Evolutionary conservation across 2,888 invertebrate species (phyloP), one percentile per base, ranked within the genome.

Genomic region (Pinctada fucata): DNA sequence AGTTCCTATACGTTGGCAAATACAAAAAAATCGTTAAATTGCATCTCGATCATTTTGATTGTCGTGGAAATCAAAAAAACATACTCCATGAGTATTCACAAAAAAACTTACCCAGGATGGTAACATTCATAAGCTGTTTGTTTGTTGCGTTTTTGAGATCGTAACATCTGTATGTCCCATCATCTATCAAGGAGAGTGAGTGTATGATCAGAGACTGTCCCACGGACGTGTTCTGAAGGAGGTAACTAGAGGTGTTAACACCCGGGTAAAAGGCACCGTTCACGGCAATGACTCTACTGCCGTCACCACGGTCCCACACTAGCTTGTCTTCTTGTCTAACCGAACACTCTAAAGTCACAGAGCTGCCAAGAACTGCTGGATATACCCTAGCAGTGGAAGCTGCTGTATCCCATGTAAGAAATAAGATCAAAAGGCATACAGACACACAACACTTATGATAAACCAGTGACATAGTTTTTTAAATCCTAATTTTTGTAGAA

Each of bases 91-190:
- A 31, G 31, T 31, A 31, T 31, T 31, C 31, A 31, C 31, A 31
- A 31, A 31, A 4, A 8, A 10, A 58, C 74, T 69, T 78, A 80
- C 80, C 80, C 4, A 80, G 49, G 49, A 80, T 78, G 48, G 69
- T 80, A 31, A 80, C 80, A 48, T 75, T 75, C 31, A 78, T 78
- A 13, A 16, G 66, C n/a, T 80, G 63, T 16, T 68, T 75, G 2
- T 13, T 63, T 3, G 47, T n/a, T 10, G 69, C 64, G 47, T 83
- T 76, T 2, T 76, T 76, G 0, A 85, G 31, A 51, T 84, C 83
- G 67, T 78, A 83, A 67, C 86, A 86, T 67, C 79, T 68, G 52
- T 81, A 85, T 16, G 72, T 66, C 10, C 79, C 83, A 64, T 86
- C 85, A 66, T 86, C 86, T 49, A 72, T 73, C 16, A 86, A 68